Evolutionary conservation across 2,888 invertebrate genomes (phyloP).

Genomic region (Tineola bisselliella): DNA sequence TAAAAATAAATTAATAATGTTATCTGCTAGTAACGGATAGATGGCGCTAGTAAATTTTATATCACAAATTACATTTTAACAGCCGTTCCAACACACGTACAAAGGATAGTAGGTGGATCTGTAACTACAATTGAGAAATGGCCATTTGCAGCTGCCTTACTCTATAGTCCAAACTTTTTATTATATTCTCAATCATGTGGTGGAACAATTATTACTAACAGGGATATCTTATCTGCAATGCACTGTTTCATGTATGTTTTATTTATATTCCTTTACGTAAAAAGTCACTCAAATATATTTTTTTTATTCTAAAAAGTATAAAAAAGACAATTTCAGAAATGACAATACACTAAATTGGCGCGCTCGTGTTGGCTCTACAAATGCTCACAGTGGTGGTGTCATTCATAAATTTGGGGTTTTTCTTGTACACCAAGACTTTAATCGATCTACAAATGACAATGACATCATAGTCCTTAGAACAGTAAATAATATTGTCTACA

Average conservation of each 20-base stretch:
- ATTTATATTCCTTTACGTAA: not conserved
- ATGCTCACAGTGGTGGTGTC: constrained; percentile 10
- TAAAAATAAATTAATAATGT: no score
- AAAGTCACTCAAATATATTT: not conserved
- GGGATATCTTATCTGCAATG: constrained; percentile 26
- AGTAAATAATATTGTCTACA: not conserved
- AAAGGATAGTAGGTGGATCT: constrained; percentile 30
- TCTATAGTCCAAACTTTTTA: constrained; percentile 21
- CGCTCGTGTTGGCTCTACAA: constrained; percentile 3
- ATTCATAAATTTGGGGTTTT: not conserved
- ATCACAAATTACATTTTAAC: not conserved
- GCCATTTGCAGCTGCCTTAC: constrained; percentile 23
- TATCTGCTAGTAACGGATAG: no score
- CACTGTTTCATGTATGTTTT: constrained; percentile 22
- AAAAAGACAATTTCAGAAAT: not conserved
- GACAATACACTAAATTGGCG: not conserved
- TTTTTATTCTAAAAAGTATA: no score
- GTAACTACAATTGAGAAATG: constrained; percentile 25
- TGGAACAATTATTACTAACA: constrained; percentile 26
- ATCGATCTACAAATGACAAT: constrained; percentile 3
- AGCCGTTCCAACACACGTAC: constrained; percentile 22
- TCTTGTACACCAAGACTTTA: not conserved
- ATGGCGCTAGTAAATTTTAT: no score
- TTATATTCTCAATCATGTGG: constrained; percentile 25
- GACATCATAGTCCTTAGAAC: constrained; percentile 6